Percentiles rank a stretch among this genome's conserved stretches.
These are phyloP conservation scores for Menidia beryllina DNA, from an alignment of 2,113 vertebrate genomes.

Conservation along the genomic window DNA sequence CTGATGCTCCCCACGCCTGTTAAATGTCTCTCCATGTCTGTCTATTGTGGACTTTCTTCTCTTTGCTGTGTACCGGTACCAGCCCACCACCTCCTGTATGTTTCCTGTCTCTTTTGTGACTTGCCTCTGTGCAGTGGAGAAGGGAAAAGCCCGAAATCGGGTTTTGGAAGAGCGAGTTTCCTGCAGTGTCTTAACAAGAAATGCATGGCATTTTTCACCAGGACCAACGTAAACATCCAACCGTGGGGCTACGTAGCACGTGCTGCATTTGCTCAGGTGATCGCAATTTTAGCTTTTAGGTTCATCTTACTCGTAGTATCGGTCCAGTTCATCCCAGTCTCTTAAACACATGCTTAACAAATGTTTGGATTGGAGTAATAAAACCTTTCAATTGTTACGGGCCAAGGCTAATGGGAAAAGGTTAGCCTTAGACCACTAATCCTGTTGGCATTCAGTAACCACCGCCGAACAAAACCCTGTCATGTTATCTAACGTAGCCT, in stretches of 20 bases:
- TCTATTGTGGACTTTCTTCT: conserved; percentile 38
- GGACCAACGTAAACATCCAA: conserved; percentile 22
- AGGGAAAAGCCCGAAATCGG: conserved; percentile 10
- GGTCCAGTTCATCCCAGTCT: neutral
- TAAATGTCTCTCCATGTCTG: conserved; percentile 27
- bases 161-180: conserved; percentile 20
- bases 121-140: conserved; percentile 2
- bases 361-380: conserved; percentile 6
- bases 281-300: conserved; percentile 39
- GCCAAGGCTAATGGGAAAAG: no score
- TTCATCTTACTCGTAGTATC: conserved; percentile 15
- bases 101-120: conserved; percentile 39
- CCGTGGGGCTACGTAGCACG: conserved; percentile 49
- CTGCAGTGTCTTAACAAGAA: conserved; percentile 26
- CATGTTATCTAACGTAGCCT: neutral
- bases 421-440: neutral
- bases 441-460: neutral
- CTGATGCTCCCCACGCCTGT: conserved; percentile 14
- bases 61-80: conserved; percentile 14
- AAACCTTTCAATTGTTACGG: neutral
- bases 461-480: neutral
- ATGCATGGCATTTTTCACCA: conserved; percentile 35
- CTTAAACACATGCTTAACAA: neutral
- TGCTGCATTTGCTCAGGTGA: conserved; percentile 73
- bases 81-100: neutral